Percentiles rank a stretch among this genome's conserved stretches.
Evolutionary conservation across 1,140 invertebrate species (phyloP).

Genomic region (Chlorops oryzae): DNA sequence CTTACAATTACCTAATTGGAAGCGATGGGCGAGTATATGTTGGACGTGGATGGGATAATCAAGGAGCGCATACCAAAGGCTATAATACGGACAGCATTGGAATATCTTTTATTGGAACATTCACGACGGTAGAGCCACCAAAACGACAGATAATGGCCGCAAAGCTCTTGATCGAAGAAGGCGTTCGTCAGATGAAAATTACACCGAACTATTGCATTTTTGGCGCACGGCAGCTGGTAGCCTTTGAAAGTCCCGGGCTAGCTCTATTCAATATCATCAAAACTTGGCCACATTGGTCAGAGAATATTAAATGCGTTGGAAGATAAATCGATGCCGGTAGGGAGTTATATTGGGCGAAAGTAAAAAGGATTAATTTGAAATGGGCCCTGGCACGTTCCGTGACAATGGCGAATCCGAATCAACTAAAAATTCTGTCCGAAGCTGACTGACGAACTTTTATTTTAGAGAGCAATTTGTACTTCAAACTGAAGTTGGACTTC

Average conservation of each 20-base stretch:
- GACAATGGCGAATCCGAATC: too few relatives aligned
- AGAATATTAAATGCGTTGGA: too few relatives aligned
- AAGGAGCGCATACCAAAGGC: slow-evolving; percentile 57
- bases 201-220: slow-evolving; percentile 55
- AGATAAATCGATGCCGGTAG: too few relatives aligned
- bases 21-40: slow-evolving; percentile 58
- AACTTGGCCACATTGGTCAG: slow-evolving; percentile 53
- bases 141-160: slow-evolving; percentile 55
- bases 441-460: too few relatives aligned
- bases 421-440: too few relatives aligned
- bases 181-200: slow-evolving; percentile 53
- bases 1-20: slow-evolving; percentile 64
- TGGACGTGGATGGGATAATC: slow-evolving; percentile 59
- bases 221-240: slow-evolving; percentile 56
- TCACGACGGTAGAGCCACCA: slow-evolving; percentile 50
- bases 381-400: too few relatives aligned
- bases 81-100: slow-evolving; percentile 58
- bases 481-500: too few relatives aligned
- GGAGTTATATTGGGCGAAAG: too few relatives aligned
- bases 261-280: slow-evolving; percentile 56
- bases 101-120: slow-evolving; percentile 67
- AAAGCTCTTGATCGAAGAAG: slow-evolving; percentile 57
- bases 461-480: too few relatives aligned
- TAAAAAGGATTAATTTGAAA: too few relatives aligned
- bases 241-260: slow-evolving; percentile 59